These are phyloP conservation scores for Rhagoletis pomonella DNA, from an alignment of 1,140 invertebrate species.

Conservation along the genomic window DNA sequence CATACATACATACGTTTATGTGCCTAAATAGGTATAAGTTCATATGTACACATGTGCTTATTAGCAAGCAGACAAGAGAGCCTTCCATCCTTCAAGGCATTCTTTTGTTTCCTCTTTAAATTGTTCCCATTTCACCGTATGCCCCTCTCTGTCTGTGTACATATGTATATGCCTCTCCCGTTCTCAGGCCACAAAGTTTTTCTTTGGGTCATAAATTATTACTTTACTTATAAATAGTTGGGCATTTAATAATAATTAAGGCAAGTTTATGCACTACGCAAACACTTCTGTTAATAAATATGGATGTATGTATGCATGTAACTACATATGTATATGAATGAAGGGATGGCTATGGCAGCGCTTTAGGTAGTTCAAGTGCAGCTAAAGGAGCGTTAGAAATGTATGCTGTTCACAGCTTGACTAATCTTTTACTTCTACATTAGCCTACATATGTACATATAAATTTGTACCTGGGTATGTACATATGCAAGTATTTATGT, in stretches of 20 bases:
- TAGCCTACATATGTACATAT: background rate
- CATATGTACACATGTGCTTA: background rate
- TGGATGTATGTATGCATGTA: background rate
- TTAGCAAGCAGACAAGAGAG: background rate
- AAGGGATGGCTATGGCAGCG: background rate
- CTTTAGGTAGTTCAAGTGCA: background rate
- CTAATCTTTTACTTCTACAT: background rate
- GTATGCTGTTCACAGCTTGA: background rate
- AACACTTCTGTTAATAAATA: background rate
- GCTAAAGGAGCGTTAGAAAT: background rate
- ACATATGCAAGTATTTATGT: background rate
- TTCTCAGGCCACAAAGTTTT: background rate
- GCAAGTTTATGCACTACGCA: background rate
- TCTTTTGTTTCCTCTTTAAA: background rate
- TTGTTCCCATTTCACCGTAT: background rate
- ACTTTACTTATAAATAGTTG: conserved; percentile 57
- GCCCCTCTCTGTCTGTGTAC: background rate
- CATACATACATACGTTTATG: no score
- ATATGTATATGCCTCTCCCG: background rate
- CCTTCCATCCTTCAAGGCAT: background rate
- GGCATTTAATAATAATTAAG: conserved; percentile 59
- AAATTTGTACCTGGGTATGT: background rate
- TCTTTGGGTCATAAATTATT: conserved; percentile 55
- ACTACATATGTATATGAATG: background rate
- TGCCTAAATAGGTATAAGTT: background rate